Evolutionary conservation across 2,888 invertebrate species (phyloP).

Genomic region (Lepidonotus clava): DNA sequence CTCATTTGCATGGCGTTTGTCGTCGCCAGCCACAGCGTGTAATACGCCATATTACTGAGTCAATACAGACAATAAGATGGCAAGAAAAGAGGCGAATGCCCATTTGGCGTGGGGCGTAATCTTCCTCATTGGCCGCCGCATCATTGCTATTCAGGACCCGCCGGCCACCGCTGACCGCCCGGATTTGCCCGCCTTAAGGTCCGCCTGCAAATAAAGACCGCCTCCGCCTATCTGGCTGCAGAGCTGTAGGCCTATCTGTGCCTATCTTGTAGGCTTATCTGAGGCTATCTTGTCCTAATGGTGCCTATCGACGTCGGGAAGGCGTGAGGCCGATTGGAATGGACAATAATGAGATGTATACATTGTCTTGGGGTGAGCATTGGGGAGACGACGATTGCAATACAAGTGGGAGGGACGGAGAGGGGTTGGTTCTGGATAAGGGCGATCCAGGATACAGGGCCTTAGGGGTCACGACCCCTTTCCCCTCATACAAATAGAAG

Average conservation of each 20-base stretch:
- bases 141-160: conserved; percentile 44
- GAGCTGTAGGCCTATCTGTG: neutral
- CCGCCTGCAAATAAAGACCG: conserved; percentile 49
- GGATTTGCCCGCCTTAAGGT: conserved; percentile 49
- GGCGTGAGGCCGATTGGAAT: conserved; percentile 16
- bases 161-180: conserved; percentile 3
- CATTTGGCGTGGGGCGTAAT: conserved; percentile 47
- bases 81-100: conserved; percentile 36
- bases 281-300: conserved; percentile 20
- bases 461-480: no score
- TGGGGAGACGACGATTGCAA: neutral
- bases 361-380: neutral
- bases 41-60: conserved; percentile 43
- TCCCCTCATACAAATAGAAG: no score
- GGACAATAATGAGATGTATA: conserved; percentile 6
- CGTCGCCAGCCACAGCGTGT: neutral
- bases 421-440: no score
- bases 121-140: conserved; percentile 29
- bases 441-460: no score
- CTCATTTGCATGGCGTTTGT: conserved; percentile 41
- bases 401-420: neutral
- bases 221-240: neutral
- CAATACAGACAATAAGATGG: conserved; percentile 51
- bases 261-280: neutral
- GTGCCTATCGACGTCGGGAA: neutral